Base-by-base conservation (phyloP, 2,888 invertebrate species). In the Campopleginae sp. region DNA sequence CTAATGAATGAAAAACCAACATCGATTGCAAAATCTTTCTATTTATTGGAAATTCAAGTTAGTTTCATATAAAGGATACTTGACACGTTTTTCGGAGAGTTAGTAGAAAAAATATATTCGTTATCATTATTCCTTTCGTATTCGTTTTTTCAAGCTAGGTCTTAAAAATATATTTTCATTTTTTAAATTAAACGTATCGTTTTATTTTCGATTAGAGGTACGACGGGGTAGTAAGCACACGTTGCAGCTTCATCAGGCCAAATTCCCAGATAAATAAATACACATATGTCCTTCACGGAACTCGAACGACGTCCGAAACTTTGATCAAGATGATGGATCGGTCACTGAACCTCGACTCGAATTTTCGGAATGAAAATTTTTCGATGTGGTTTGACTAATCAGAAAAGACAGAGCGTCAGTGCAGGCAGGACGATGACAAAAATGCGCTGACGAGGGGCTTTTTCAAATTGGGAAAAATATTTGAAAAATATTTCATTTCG, bases 91-190 rank as follows among this genome's bases (percentile, higher is more conserved):
- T 66, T 70, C 78, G 83, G 86, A 90, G 87, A 88, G 88, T 91
- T 90, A 90, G 92, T 92, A 93, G 89, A 92, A 93, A 93, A 93
- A 92, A 93, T 93, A 93, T 92, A 92, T 88, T 86, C 88, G 77
- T 89, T 70, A 86, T 78, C 58, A 33, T 77, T 63, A 71, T 61
- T 76, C 51, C n/a, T n/a, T 38, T 14, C 68, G 70, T 33, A 46
- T 78, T 48, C 58, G 80, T 71, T 42, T 42, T 72, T 79, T 46
- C 68, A 70, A 74, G 33, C 44, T 65, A 58, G 44, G 12, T 80
- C n/a, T 44, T 76, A 76, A 54, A 78, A 44, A 77, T 68, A 78
- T 58, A 66, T 61, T 19, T 82, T 48, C 42, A 27, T 61, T 63
- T 48, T 44, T 71, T 38, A 23, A 42, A 77, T 81, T 80, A 48